A percentile compares a stretch with the other conserved stretches of the same genome.
Evolutionary conservation across 2,797 vertebrate genomes (phyloP).

Genomic region (Myotis myotis): DNA sequence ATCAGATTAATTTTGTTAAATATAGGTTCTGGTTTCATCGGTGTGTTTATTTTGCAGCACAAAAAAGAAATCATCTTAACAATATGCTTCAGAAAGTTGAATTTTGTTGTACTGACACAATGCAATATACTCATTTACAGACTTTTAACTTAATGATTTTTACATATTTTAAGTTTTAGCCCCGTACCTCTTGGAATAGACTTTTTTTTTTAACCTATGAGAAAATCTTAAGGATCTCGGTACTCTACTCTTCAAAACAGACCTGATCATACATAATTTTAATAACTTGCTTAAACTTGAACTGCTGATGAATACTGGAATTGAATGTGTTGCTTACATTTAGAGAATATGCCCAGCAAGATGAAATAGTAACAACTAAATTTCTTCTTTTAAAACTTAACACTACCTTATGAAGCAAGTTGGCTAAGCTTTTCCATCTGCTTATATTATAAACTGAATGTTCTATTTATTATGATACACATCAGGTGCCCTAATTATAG

Average conservation of each 20-base stretch:
- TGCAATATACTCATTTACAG: background rate
- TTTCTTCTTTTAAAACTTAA: slow-evolving; percentile 51
- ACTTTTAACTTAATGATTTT: background rate
- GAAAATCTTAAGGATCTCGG: slow-evolving; percentile 35
- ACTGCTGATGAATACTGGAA: slow-evolving; percentile 58
- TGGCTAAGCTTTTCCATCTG: slow-evolving; percentile 45
- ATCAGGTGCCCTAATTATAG: slow-evolving; percentile 39
- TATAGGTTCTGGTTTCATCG: background rate
- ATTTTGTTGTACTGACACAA: background rate
- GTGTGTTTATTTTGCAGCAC: background rate
- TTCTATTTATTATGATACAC: slow-evolving; percentile 44
- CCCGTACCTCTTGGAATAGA: background rate
- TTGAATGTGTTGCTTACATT: slow-evolving; percentile 49
- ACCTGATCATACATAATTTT: slow-evolving; percentile 43
- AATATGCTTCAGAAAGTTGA: background rate
- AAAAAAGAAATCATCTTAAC: slow-evolving; percentile 27
- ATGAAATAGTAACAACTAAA: slow-evolving; percentile 44
- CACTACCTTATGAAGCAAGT: background rate
- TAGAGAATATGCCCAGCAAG: background rate
- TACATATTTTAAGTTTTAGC: slow-evolving; percentile 35
- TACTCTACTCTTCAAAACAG: slow-evolving; percentile 34
- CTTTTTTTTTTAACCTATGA: slow-evolving; percentile 48
- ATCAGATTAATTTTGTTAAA: background rate
- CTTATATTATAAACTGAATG: background rate
- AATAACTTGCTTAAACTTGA: slow-evolving; percentile 61